Conservation (phyloP, 1,140 invertebrate genomes). For the Mamestra configurata region DNA sequence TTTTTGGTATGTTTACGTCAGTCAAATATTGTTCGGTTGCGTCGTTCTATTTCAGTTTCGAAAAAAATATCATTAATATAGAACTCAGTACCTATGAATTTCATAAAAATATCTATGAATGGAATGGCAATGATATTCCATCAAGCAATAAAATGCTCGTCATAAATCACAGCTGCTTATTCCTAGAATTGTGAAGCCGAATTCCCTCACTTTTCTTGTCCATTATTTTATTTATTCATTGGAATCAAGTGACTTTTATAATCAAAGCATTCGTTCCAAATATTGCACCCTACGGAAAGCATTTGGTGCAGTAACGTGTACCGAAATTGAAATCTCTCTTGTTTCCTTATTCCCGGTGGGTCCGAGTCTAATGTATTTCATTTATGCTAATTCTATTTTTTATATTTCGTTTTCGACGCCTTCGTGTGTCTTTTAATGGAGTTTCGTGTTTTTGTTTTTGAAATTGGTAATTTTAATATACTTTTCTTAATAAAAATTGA, state of each 20-base stretch:
- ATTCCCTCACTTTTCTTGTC: too few species aligned
- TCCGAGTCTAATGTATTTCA: slow-evolving; percentile 70
- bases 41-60: not conserved
- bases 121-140: too few species aligned
- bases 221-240: too few species aligned
- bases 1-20: not conserved
- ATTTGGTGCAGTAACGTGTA: slow-evolving; percentile 50
- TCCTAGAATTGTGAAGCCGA: too few species aligned
- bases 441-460: slow-evolving; percentile 47
- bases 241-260: too few species aligned
- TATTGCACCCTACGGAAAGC: slow-evolving; percentile 26
- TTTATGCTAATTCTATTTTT: slow-evolving; percentile 76
- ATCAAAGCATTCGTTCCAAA: not conserved
- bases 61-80: too few species aligned
- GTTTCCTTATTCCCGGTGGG: slow-evolving; percentile 63
- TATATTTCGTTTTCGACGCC: slow-evolving; percentile 62
- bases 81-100: too few species aligned
- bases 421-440: slow-evolving; percentile 66
- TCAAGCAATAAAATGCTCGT: too few species aligned
- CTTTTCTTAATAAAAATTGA: slow-evolving; percentile 14
- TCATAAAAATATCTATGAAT: too few species aligned
- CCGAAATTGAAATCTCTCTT: slow-evolving; percentile 65
- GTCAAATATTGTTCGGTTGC: not conserved
- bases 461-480: slow-evolving; percentile 15
- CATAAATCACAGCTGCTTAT: too few species aligned